Evolutionary conservation across 2,888 invertebrate genomes (phyloP).

Genomic region (Phorcus lineatus): DNA sequence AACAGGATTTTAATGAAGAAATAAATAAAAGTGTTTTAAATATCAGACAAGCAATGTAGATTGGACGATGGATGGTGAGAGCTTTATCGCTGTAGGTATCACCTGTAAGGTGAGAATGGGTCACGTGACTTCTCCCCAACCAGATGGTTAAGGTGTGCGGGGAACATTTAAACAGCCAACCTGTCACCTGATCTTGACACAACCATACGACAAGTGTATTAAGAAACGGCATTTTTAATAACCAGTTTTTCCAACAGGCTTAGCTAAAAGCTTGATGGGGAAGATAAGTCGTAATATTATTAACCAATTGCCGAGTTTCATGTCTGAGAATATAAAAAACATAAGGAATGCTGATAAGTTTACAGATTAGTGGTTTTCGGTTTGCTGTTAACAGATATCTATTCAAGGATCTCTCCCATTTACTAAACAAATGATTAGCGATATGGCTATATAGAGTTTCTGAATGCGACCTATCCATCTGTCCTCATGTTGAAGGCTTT

Average conservation of each 20-base stretch:
- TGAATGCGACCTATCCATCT: too few species aligned
- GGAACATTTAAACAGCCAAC: not conserved
- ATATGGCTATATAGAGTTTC: too few species aligned
- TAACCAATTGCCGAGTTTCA: slow-evolving; percentile 5
- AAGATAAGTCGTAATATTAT: not conserved
- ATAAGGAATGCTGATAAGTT: not conserved
- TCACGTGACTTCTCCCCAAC: not conserved
- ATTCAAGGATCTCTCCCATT: too few species aligned
- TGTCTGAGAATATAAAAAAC: not conserved
- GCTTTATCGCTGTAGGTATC: not conserved
- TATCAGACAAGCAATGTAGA: not conserved
- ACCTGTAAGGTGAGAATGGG: not conserved
- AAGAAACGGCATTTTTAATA: not conserved
- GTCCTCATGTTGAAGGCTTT: too few species aligned
- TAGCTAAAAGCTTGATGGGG: not conserved
- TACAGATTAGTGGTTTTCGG: too few species aligned
- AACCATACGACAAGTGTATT: not conserved
- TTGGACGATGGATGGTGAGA: not conserved
- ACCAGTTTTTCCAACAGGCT: not conserved
- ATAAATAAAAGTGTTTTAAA: slow-evolving; percentile 21
- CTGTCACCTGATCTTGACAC: not conserved
- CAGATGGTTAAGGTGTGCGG: not conserved
- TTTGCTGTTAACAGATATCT: too few species aligned
- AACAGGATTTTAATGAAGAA: not conserved
- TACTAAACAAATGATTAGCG: too few species aligned